A percentile compares a stretch with the other conserved stretches of the same genome.
Evolutionary conservation across 2,113 vertebrate species (phyloP).

Genomic region (Suncus etruscus): DNA sequence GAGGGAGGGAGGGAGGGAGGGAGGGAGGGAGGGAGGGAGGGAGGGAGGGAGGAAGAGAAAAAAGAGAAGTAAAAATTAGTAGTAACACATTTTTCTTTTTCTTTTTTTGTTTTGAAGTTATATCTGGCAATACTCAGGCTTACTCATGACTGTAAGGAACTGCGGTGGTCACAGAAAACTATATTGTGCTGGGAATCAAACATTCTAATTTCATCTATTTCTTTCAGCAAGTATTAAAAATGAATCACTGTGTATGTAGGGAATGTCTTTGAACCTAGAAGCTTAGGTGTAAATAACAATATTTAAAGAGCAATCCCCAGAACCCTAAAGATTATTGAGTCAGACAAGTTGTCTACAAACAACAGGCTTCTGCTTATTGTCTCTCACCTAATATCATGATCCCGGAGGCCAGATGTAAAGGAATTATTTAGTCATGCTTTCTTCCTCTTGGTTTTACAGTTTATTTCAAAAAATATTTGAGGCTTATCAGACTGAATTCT

Average conservation of each 20-base stretch:
- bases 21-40: no score
- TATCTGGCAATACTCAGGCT: no score
- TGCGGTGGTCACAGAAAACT: no score
- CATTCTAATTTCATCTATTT: background rate
- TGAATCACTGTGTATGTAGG: background rate
- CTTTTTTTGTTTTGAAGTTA: no score
- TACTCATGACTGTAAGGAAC: no score
- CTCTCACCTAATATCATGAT: background rate
- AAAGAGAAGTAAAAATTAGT: no score
- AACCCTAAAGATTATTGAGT: background rate
- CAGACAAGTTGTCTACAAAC: background rate
- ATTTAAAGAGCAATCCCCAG: background rate
- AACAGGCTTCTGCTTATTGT: background rate
- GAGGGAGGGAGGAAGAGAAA: no score
- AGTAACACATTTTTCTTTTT: no score
- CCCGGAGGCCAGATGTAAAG: background rate
- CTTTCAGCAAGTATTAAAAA: background rate
- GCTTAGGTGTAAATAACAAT: background rate
- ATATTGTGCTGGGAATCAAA: background rate
- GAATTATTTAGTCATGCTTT: background rate
- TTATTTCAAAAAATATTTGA: background rate
- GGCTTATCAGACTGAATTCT: conserved; percentile 5
- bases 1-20: no score
- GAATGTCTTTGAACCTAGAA: background rate
- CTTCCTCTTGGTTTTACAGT: background rate